Evolutionary conservation across 2,113 vertebrate genomes (phyloP).

Genomic region (Daboia siamensis): DNA sequence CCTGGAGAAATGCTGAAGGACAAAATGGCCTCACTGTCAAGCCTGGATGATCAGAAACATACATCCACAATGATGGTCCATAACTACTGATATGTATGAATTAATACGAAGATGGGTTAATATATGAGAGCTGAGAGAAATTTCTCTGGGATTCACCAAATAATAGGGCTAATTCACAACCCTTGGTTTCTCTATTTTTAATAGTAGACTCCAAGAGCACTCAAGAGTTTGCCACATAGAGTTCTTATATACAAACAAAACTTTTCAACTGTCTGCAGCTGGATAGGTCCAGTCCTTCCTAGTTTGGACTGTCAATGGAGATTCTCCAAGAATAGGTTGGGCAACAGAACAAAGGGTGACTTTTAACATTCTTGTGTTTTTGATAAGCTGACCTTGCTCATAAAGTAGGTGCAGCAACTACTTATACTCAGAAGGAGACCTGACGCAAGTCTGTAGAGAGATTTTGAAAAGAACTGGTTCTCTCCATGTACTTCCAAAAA

Average conservation of each 20-base stretch:
- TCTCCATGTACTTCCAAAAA: not conserved
- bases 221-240: not conserved
- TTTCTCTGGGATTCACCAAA: not conserved
- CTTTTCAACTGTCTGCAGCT: not conserved
- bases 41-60: constrained; percentile 13
- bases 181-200: not conserved
- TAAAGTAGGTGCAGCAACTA: not conserved
- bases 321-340: not conserved
- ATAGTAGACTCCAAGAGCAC: not conserved
- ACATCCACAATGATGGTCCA: not conserved
- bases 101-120: not conserved
- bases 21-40: not conserved
- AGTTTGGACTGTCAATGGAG: not conserved
- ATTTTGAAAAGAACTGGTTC: not conserved
- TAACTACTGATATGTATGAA: not conserved
- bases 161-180: not conserved
- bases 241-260: not conserved
- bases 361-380: not conserved
- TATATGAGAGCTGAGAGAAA: not conserved
- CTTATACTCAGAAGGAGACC: not conserved
- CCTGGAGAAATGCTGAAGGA: constrained; percentile 6
- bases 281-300: not conserved
- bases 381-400: not conserved
- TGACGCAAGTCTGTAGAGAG: not conserved
- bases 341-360: no score